phyloP scores from a whole-genome alignment of 2,113 vertebrate species.

The Symphodus melops region DNA sequence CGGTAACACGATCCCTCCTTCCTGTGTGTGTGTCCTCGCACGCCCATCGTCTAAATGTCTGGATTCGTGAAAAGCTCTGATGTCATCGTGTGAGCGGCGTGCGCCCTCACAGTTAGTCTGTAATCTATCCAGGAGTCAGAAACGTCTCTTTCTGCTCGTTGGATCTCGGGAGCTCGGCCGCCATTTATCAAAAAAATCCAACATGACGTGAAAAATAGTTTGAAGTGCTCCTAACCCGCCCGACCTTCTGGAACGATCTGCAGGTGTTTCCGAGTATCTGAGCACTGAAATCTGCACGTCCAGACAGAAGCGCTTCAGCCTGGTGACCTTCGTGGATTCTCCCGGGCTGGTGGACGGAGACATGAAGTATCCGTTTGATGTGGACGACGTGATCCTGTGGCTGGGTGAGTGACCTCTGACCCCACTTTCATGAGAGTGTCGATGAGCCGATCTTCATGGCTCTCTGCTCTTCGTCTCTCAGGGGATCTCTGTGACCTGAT shows the following conservation, averaged over 20 bases:
- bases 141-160: no score
- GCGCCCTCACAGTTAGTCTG: no score
- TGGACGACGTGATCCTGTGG: constrained; percentile 87
- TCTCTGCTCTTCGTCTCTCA: constrained; percentile 47
- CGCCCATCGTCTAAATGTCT: no score
- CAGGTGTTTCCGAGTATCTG: constrained; percentile 87
- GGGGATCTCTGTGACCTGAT: constrained; percentile 87
- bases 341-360: constrained; percentile 88
- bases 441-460: no score
- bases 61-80: no score
- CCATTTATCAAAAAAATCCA: no score
- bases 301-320: constrained; percentile 86
- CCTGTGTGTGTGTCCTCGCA: background rate
- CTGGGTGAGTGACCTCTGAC: constrained; percentile 81
- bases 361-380: constrained; percentile 90
- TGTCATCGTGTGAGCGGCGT: no score
- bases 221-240: no score
- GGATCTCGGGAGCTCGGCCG: no score
- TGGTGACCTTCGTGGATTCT: constrained; percentile 88
- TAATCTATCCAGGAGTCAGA: no score
- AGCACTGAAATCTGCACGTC: constrained; percentile 88
- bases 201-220: no score
- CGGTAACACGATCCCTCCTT: background rate
- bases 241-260: background rate
- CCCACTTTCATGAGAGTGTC: no score